Conservation (phyloP, 2,888 invertebrate genomes). For the Leuctra nigra region DNA sequence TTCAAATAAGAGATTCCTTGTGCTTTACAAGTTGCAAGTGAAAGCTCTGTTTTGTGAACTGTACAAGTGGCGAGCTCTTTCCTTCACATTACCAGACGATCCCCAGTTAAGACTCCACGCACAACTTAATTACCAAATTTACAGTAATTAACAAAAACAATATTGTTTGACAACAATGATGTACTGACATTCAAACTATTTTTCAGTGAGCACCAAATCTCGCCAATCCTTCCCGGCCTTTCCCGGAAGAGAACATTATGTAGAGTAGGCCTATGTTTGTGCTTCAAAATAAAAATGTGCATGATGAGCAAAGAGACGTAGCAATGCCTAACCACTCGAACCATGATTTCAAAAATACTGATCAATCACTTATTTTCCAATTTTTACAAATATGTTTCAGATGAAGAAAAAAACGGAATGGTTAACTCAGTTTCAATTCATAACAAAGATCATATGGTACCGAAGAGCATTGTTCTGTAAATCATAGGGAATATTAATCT, state of each 20-base stretch:
- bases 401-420: conserved; percentile 24
- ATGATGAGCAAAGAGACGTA: conserved; percentile 28
- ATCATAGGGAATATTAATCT: conserved; percentile 25
- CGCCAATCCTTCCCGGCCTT: conserved; percentile 7
- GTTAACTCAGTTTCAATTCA: conserved; percentile 22
- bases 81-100: not conserved
- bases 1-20: conserved; percentile 15
- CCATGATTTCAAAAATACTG: not conserved
- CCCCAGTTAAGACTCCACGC: not conserved
- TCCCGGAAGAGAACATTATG: conserved; percentile 25
- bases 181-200: conserved; percentile 1
- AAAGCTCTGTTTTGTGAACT: not conserved
- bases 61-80: not conserved
- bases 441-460: conserved; percentile 10
- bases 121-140: not conserved
- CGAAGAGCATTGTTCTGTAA: conserved; percentile 20
- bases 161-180: not conserved
- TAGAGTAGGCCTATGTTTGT: conserved; percentile 25
- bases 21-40: conserved; percentile 6
- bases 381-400: not conserved
- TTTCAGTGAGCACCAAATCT: conserved; percentile 18
- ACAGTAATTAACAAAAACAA: not conserved
- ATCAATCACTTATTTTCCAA: not conserved
- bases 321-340: conserved; percentile 9
- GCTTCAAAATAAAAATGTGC: conserved; percentile 27